Evolutionary conservation across 1,140 invertebrate genomes (phyloP), one percentile per base, ranked within the genome.

Genomic region (Drosophila simulans): DNA sequence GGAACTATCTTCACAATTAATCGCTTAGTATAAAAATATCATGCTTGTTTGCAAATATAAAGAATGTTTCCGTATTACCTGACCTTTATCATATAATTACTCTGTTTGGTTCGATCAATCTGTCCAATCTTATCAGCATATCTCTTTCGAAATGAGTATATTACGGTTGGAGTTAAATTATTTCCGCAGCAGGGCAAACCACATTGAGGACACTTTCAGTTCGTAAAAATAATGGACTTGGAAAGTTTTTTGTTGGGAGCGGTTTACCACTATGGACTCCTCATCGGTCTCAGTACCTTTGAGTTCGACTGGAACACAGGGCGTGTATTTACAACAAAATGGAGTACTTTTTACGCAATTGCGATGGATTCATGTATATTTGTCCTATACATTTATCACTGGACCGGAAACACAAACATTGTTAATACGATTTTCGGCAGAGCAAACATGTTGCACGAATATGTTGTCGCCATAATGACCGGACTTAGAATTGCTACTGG

Each of bases 261-360:
- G 1, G 0, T 46, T n/a, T 74, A 73, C 8, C 48, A 34, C 13
- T 75, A 56, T 52, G 52, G 43, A 4, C 70, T 63, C 8, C 1
- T 52, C 0, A 56, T 74, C 1, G 72, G 72, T 3, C 35, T 74
- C 1, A 64, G 59, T 20, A 75, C 64, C 40, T 75, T 75, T 4
- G 71, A 74, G 12, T 35, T 64, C 3, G 45, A 57, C 34, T 55
- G 51, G 25, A 11, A 4, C 7, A 74, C 52, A 2, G 72, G 72
- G 8, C 52, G 46, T 2, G 45, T 53, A 0, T 45, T 31, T 4
- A 53, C 31, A 5, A 10, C 58, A 5, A 10, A n/a, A 8, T 17
- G 25, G 20, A 63, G 35, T 13, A 75, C 69, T 4, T 5, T 74
- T 2, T 64, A 35, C 10, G 37, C 71, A 12, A n/a, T 51, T 8